Evolutionary conservation across 2,888 invertebrate species (phyloP), one percentile per base, ranked within the genome.

Genomic region (Lasius platythorax): DNA sequence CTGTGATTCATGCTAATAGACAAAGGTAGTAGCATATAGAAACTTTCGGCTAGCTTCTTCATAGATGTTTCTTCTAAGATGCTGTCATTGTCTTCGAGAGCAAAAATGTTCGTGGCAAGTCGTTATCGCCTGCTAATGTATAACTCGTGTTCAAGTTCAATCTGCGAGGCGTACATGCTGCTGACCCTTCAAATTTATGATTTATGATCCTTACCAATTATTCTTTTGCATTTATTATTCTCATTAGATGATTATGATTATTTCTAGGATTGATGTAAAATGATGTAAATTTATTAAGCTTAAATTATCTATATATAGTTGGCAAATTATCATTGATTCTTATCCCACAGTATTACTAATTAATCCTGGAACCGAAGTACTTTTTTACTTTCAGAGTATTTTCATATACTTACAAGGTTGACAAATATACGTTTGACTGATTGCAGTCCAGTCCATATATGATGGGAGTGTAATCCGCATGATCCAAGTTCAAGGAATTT

Each of bases 401-500:
- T 46, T 15, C 46, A 46, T 43, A 12, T 43, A 87, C 89, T 88
- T 67, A 91, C 92, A 79, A 33, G 90, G 79, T 63, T 91, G 87
- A 68, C 92, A 92, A 30, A 92, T 85, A 72, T 89, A 91, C 3
- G 81, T 43, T 83, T 91, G 92, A 40, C 82, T 84, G 87, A 28
- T 83, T 70, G 40, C 92, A 92, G 1, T 86, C 81, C 4, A 92
- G 86, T 23, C 89, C 91, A 73, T 92, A 91, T 8, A 92, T 85
- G 12, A 92, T 76, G 1, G 89, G 90, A n/a, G 86, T 73, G 63
- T 89, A 76, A 85, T 88, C 87, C 63, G 89, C 89, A 23, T 91
- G 68, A 74, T 92, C 91, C 70, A 92, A 83, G 84, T 92, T 92
- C 67, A 92, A 83, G 72, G 91, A 92, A 53, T 87, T 82, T 8